Conservation (phyloP, 2,113 vertebrate genomes). For the Pseudonaja textilis region DNA sequence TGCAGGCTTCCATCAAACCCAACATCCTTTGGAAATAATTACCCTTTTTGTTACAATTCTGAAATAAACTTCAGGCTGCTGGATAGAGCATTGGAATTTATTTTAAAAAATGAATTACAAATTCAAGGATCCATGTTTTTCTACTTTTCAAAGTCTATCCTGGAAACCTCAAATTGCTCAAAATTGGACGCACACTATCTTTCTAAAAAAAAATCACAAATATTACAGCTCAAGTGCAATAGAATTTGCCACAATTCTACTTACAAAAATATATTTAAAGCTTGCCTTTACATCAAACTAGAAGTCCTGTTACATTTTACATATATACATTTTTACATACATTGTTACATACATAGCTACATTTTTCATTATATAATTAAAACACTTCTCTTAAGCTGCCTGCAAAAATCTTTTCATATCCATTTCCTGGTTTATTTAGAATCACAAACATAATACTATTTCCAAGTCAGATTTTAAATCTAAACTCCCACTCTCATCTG, state of each 20-base stretch:
- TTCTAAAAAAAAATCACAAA: not conserved
- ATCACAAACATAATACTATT: not conserved
- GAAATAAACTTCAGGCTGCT: not conserved
- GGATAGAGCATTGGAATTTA: not conserved
- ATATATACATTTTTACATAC: too few species aligned
- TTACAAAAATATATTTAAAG: not conserved
- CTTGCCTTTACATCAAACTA: not conserved
- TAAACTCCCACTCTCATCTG: too few species aligned
- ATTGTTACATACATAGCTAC: too few species aligned
- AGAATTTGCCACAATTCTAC: not conserved
- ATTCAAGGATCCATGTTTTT: not conserved
- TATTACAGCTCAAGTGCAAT: not conserved
- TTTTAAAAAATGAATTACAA: not conserved
- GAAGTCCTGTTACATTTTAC: not conserved
- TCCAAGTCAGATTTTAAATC: not conserved
- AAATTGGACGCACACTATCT: not conserved
- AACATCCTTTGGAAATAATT: not conserved
- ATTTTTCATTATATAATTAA: not conserved
- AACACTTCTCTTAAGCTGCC: not conserved
- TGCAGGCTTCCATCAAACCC: not conserved
- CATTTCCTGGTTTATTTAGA: not conserved
- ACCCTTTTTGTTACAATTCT: not conserved
- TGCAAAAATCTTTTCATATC: not conserved
- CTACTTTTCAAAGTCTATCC: not conserved
- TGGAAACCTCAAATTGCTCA: not conserved